Percentiles rank a stretch among this genome's conserved stretches.
Evolutionary conservation across 2,888 invertebrate genomes (phyloP).

Genomic region (Sclerodermus sp.): DNA sequence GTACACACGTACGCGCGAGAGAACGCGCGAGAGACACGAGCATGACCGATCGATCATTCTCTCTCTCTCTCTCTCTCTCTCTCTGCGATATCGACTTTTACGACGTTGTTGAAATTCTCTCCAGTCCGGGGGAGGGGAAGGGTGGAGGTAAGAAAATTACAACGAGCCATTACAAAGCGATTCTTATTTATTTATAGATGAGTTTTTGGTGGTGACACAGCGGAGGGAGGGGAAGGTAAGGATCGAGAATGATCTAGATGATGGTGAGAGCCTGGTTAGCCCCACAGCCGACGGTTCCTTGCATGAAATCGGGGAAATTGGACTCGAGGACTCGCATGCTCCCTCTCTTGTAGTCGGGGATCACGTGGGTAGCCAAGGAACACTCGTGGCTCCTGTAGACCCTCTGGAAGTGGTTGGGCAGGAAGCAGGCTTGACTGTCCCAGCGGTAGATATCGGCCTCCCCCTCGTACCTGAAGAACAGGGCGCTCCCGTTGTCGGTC

Average conservation of each 20-base stretch:
- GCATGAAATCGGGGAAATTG: constrained; percentile 68
- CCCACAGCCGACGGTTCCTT: constrained; percentile 66
- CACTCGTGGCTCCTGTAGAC: constrained; percentile 62
- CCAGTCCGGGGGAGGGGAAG: too few relatives aligned
- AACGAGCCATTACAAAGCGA: too few relatives aligned
- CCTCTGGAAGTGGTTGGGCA: constrained; percentile 57
- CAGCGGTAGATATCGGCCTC: constrained; percentile 64
- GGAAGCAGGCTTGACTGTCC: constrained; percentile 61
- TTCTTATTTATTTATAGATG: too few relatives aligned
- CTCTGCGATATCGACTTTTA: too few relatives aligned
- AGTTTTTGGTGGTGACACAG: neutral
- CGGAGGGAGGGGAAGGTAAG: neutral
- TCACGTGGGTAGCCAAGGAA: constrained; percentile 63
- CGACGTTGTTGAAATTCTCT: too few relatives aligned
- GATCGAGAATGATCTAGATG: constrained; percentile 36
- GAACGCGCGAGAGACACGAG: too few relatives aligned
- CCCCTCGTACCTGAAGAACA: constrained; percentile 66
- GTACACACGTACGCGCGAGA: too few relatives aligned
- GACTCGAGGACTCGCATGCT: constrained; percentile 66
- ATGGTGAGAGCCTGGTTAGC: constrained; percentile 61
- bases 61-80: too few relatives aligned
- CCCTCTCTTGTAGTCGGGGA: constrained; percentile 63
- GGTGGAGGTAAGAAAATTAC: neutral
- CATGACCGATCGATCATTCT: too few relatives aligned
- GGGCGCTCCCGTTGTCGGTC: constrained; percentile 64